Evolutionary conservation across 2,797 vertebrate genomes (phyloP).

Genomic region (Sebastes iracundus): DNA sequence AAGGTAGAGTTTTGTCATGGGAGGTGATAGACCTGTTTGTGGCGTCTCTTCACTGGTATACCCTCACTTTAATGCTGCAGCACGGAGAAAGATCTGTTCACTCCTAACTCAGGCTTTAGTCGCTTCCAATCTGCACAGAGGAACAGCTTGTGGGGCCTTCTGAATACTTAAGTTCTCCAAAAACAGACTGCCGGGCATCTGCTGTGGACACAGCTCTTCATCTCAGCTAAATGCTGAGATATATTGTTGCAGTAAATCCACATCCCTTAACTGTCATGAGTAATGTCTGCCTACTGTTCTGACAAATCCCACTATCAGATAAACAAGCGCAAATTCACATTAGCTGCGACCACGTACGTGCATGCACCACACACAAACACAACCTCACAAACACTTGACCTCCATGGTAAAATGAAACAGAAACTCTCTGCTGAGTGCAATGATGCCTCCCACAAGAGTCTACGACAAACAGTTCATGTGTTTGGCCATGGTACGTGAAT

Average conservation of each 20-base stretch:
- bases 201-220: constrained; percentile 47
- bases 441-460: background rate
- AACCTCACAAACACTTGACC: background rate
- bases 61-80: constrained; percentile 16
- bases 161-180: constrained; percentile 46
- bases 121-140: constrained; percentile 37
- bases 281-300: constrained; percentile 19
- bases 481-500: background rate
- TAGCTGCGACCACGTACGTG: background rate
- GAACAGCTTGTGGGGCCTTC: constrained; percentile 51
- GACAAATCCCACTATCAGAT: constrained; percentile 22
- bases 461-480: background rate
- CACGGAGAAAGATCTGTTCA: constrained; percentile 39
- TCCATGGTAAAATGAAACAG: background rate
- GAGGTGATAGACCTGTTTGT: constrained; percentile 26
- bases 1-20: constrained; percentile 16
- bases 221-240: constrained; percentile 44
- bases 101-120: constrained; percentile 47
- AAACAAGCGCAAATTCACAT: background rate
- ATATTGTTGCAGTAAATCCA: constrained; percentile 48
- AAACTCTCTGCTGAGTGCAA: background rate
- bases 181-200: constrained; percentile 70
- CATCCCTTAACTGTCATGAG: constrained; percentile 8
- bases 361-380: background rate
- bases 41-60: constrained; percentile 11